Evolutionary conservation across 2,113 vertebrate genomes (phyloP), one percentile per base, ranked within the genome.

Genomic region (Cinclus mexicanus): DNA sequence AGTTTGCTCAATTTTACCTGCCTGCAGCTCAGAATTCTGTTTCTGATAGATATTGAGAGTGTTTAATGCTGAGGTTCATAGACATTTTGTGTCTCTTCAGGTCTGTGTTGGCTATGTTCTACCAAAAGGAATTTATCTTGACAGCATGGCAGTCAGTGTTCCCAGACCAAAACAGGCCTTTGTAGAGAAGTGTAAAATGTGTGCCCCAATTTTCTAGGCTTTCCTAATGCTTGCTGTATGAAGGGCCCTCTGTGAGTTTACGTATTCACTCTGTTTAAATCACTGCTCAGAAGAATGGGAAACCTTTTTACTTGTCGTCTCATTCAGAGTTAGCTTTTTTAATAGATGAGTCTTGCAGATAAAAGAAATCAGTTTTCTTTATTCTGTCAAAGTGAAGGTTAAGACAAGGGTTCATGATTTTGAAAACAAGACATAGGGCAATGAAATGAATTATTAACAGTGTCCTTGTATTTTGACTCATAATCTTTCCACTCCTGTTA

Each of bases 401-500:
- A 96, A 94, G 52, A 95, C 42, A 89, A 80, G 53, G 35, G 57
- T 87, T 96, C 78, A 26, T 29, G 74, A 14, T 90, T 86, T 77
- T 86, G 68, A 92, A 93, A 95, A 93, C 68, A 94, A 95, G 87
- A 86, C 56, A 55, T 28, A 67, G 50, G 63, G 20, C 46, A 89
- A 63, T 55, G 39, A 77, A 94, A 92, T 92, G 39, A 94, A 90
- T 93, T 95, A 85, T 94, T 94, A 80, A 92, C 42, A 86, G 33
- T 92, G 83, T 42, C 76, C 80, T 93, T 94, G 60, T 47, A 81
- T 89, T 90, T 88, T 86, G 76, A 89, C 60, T 92, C 33, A 37
- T 50, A 95, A 55, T 91, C 69, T 78, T 94, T 79, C 52, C 35
- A 83, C 47, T 94, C 39, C 47, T 83, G 68, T 87, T 83, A 78